A percentile compares a stretch with the other conserved stretches of the same genome.
phyloP scores from a whole-genome alignment of 2,888 invertebrate genomes.

The Entomobrya multifasciata region DNA sequence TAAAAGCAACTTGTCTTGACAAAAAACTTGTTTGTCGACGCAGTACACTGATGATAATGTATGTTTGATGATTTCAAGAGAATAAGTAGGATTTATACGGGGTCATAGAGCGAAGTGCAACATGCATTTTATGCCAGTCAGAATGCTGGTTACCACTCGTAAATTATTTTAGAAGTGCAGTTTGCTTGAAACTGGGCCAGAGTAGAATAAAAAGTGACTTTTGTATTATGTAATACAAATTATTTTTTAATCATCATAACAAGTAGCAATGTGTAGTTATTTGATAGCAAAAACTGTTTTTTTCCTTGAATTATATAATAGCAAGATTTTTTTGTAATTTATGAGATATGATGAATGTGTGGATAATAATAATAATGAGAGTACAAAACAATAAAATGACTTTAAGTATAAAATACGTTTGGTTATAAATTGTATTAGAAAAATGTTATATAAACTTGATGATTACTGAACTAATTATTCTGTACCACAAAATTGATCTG shows the following conservation, averaged over 20 bases:
- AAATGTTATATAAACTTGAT: conserved; percentile 27
- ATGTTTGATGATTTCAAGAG: neutral
- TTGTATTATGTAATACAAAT: conserved; percentile 50
- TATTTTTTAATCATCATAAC: conserved; percentile 38
- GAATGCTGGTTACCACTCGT: conserved; percentile 30
- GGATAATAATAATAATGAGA: too few relatives aligned
- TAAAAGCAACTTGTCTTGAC: neutral
- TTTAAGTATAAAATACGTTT: too few relatives aligned
- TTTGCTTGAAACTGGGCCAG: conserved; percentile 62
- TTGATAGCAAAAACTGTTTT: conserved; percentile 10
- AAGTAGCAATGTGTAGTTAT: conserved; percentile 19
- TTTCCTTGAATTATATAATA: neutral
- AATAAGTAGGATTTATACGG: conserved; percentile 34
- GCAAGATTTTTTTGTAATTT: conserved; percentile 31
- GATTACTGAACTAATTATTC: conserved; percentile 44
- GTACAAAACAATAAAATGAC: too few relatives aligned
- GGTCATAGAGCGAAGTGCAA: conserved; percentile 51
- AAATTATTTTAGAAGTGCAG: conserved; percentile 34
- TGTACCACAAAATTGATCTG: conserved; percentile 36
- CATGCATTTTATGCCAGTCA: conserved; percentile 51
- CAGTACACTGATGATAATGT: conserved; percentile 3
- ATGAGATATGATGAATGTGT: neutral
- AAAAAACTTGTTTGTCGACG: conserved; percentile 41
- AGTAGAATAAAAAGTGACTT: conserved; percentile 34
- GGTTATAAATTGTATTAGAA: neutral